Evolutionary conservation across 2,888 invertebrate genomes (phyloP).

Genomic region (Synanthedon formicaeformis): DNA sequence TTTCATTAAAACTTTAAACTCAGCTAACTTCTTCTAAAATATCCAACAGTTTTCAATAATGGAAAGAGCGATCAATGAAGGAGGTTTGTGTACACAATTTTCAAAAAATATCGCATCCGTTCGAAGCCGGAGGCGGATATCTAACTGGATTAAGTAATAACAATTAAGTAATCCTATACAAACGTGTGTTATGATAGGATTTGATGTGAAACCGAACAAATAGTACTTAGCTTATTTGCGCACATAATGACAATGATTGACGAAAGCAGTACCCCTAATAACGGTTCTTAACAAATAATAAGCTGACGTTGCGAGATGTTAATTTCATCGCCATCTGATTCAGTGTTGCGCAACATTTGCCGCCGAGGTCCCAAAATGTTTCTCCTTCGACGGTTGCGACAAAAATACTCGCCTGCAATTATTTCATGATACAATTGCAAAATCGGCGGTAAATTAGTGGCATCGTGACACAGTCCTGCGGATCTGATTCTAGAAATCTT

Average conservation of each 20-base stretch:
- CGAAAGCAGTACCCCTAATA: conserved; percentile 37
- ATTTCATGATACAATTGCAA: conserved; percentile 42
- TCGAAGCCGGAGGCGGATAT: no score
- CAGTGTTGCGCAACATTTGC: conserved; percentile 34
- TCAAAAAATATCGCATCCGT: no score
- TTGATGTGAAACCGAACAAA: conserved; percentile 32
- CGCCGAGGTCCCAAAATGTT: conserved; percentile 46
- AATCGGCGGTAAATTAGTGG: conserved; percentile 44
- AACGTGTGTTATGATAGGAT: conserved; percentile 5
- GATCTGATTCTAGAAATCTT: conserved; percentile 43
- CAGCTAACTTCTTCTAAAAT: no score
- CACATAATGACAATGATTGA: conserved; percentile 42
- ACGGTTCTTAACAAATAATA: conserved; percentile 54
- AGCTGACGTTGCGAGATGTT: conserved; percentile 43
- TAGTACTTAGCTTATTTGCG: conserved; percentile 27
- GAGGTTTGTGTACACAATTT: no score
- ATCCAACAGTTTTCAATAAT: no score
- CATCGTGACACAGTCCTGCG: conserved; percentile 50
- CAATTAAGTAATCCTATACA: background rate
- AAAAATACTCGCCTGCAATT: conserved; percentile 35
- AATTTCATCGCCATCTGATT: conserved; percentile 44
- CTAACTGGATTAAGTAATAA: background rate
- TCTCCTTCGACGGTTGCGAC: conserved; percentile 25
- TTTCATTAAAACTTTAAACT: no score
- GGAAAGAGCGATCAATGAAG: no score